These are phyloP conservation scores for Tuta absoluta DNA, from an alignment of 2,888 invertebrate genomes.

Conservation along the genomic window DNA sequence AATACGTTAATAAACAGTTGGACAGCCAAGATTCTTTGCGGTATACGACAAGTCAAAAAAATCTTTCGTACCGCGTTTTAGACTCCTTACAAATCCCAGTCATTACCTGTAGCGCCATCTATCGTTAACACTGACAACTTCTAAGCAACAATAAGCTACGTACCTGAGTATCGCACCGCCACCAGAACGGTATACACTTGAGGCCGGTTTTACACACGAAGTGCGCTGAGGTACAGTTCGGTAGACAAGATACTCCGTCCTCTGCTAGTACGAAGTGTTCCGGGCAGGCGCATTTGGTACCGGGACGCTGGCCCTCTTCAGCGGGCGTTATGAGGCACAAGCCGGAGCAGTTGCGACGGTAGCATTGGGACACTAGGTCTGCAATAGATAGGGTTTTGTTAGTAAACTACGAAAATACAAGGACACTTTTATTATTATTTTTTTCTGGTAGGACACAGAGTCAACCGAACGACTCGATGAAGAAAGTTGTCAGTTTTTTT, in stretches of 20 bases:
- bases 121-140: too few relatives aligned
- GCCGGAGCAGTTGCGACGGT: constrained; percentile 87
- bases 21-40: too few relatives aligned
- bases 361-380: constrained; percentile 79
- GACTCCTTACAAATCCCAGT: too few relatives aligned
- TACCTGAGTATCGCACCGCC: constrained; percentile 72
- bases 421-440: too few relatives aligned
- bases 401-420: background rate
- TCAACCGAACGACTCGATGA: too few relatives aligned
- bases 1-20: too few relatives aligned
- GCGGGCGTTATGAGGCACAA: constrained; percentile 89
- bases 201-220: constrained; percentile 89
- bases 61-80: background rate
- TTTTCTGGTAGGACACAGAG: too few relatives aligned
- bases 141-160: background rate
- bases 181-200: constrained; percentile 94
- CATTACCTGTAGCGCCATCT: background rate
- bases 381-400: background rate
- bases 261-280: constrained; percentile 86
- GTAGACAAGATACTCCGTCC: constrained; percentile 84
- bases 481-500: too few relatives aligned
- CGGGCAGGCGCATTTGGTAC: constrained; percentile 88
- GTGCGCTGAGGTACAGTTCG: constrained; percentile 90
- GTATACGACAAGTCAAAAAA: too few relatives aligned
- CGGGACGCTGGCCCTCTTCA: constrained; percentile 35